These are phyloP conservation scores for Meganola albula DNA, from an alignment of 2,888 invertebrate species.

Conservation along the genomic window DNA sequence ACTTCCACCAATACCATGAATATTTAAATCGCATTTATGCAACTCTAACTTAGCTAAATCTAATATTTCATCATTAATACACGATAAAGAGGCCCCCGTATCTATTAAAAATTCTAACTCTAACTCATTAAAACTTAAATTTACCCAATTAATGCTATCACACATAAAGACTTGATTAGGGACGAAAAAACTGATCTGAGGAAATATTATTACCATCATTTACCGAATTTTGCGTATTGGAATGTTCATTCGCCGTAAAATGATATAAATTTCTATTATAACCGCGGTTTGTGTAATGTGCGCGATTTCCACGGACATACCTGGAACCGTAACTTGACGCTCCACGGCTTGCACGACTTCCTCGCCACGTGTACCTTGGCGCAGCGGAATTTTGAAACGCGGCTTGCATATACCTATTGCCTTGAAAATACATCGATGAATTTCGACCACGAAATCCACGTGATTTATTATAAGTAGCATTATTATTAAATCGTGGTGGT, in stretches of 20 bases:
- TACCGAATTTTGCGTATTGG: not conserved
- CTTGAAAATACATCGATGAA: not conserved
- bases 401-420: not conserved
- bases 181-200: not conserved
- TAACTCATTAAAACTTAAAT: not conserved
- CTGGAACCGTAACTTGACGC: not conserved
- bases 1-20: not conserved
- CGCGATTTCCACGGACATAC: not conserved
- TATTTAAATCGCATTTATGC: not conserved
- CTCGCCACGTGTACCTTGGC: not conserved
- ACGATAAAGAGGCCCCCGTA: not conserved
- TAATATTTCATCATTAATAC: not conserved
- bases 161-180: not conserved
- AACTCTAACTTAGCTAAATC: not conserved
- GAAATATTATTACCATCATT: not conserved
- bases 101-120: conserved; percentile 1
- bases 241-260: not conserved
- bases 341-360: not conserved
- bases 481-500: not conserved
- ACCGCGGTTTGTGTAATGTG: not conserved
- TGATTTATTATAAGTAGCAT: not conserved
- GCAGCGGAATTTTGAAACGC: not conserved
- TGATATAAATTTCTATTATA: not conserved
- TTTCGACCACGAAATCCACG: not conserved
- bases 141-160: conserved; percentile 1